phyloP scores from a whole-genome alignment of 2,888 invertebrate species.

The Dioctria linearis region DNA sequence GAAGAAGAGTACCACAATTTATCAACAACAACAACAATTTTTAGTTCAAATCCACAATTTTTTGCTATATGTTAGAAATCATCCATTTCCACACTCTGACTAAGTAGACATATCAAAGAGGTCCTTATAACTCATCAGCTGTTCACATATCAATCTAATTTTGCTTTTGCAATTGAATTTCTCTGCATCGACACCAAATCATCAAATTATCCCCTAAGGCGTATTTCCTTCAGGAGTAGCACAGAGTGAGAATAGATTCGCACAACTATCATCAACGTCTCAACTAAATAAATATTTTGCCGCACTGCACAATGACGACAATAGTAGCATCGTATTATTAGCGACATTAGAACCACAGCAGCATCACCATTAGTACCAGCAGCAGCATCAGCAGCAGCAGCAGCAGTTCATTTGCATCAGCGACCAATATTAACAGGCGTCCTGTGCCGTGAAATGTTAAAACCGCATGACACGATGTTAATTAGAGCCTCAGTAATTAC shows the following conservation, averaged over 20 bases:
- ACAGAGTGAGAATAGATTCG: neutral
- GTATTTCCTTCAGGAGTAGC: too few species aligned
- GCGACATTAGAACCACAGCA: too few species aligned
- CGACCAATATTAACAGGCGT: slow-evolving; percentile 1
- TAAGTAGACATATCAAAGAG: too few species aligned
- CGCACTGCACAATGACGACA: slow-evolving; percentile 5
- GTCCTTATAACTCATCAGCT: too few species aligned
- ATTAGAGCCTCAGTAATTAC: slow-evolving; percentile 41
- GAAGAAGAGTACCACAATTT: too few species aligned
- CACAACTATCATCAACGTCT: slow-evolving; percentile 16
- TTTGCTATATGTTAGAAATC: too few species aligned
- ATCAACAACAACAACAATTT: too few species aligned
- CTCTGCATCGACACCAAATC: slow-evolving; percentile 12
- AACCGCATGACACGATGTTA: slow-evolving; percentile 42
- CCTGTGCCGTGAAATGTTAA: slow-evolving; percentile 4
- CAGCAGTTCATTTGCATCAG: slow-evolving; percentile 38
- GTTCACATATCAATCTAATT: neutral
- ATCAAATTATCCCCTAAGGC: neutral
- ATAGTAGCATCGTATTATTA: neutral
- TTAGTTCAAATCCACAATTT: too few species aligned
- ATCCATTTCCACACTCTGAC: too few species aligned
- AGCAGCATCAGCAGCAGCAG: neutral
- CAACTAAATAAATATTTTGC: slow-evolving; percentile 17
- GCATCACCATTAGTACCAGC: neutral
- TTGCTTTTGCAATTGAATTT: slow-evolving; percentile 25